These are phyloP conservation scores for Chelonia mydas DNA, from an alignment of 2,797 vertebrate species.

Conservation along the genomic window DNA sequence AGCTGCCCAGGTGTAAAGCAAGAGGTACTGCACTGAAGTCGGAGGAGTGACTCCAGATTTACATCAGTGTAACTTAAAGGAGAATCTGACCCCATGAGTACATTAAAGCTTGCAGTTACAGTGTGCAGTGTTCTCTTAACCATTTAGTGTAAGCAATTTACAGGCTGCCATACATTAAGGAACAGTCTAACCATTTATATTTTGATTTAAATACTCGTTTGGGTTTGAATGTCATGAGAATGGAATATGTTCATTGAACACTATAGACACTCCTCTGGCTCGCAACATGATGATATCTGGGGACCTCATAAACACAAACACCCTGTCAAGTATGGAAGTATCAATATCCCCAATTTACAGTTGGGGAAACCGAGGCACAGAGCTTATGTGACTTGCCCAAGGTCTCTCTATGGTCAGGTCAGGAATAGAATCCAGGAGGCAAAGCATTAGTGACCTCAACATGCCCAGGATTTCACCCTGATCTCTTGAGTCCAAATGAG, in stretches of 20 bases:
- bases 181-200: constrained; percentile 59
- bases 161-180: constrained; percentile 62
- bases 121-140: constrained; percentile 62
- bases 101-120: constrained; percentile 68
- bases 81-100: constrained; percentile 58
- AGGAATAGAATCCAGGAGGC: too few species aligned
- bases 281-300: neutral
- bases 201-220: constrained; percentile 66
- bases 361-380: constrained; percentile 23
- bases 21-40: constrained; percentile 54
- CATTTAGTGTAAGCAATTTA: constrained; percentile 72
- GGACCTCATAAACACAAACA: constrained; percentile 36
- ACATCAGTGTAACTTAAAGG: constrained; percentile 57
- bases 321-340: constrained; percentile 18
- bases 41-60: constrained; percentile 62
- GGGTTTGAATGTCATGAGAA: constrained; percentile 52
- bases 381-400: constrained; percentile 24
- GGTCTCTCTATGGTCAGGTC: neutral
- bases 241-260: constrained; percentile 66
- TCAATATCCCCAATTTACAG: neutral
- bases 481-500: neutral
- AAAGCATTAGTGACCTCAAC: neutral
- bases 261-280: constrained; percentile 38
- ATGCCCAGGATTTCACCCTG: neutral
- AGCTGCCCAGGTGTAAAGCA: constrained; percentile 68